Evolutionary conservation across 2,797 vertebrate species (phyloP), one percentile per base, ranked within the genome.

Genomic region (Poecilia velifera): DNA sequence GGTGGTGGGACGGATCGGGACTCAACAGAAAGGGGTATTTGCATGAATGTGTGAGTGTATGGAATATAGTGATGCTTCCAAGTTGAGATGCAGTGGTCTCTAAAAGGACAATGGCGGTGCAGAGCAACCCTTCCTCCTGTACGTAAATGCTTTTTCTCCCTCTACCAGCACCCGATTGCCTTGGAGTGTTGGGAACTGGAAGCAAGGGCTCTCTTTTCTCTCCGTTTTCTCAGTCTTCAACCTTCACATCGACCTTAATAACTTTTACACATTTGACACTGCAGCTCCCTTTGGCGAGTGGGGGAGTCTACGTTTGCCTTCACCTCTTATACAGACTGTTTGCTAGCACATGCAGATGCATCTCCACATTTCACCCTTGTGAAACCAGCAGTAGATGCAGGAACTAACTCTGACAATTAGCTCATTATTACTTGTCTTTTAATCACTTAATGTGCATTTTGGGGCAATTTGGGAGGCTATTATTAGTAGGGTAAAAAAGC

Each of bases 281-380:
- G 75, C 76, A 18, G 87, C 88, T 86, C 80, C 85, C 76, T 51
- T 45, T 20, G 36, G 1, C 49, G 82, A 86, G 78, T 41, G 1
- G 57, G 85, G 87, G 80, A 84, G 86, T 62, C 89, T 83, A 91
- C 89, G 90, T 94, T 86, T 94, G 93, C 94, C 92, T 95, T 95
- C 84, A 92, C 88, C 76, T 94, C 79, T 71, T 88, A 79, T 86
- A 88, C 90, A 93, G 95, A 95, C 95, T 95, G 94, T 94, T 94
- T 91, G 84, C 88, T 87, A 85, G 75, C 81, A 86, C 86, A 91
- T 73, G 72, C 55, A 89, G 66, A 83, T 84, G 70, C 74, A 66
- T 88, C 73, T 84, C 80, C 86, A 88, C 76, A 64, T 83, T 80
- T 86, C 84, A 77, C 79, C 82, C 76, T 79, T 84, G 76, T 49